A percentile compares a stretch with the other conserved stretches of the same genome.
phyloP scores from a whole-genome alignment of 2,888 invertebrate genomes.

The Encarsia formosa region DNA sequence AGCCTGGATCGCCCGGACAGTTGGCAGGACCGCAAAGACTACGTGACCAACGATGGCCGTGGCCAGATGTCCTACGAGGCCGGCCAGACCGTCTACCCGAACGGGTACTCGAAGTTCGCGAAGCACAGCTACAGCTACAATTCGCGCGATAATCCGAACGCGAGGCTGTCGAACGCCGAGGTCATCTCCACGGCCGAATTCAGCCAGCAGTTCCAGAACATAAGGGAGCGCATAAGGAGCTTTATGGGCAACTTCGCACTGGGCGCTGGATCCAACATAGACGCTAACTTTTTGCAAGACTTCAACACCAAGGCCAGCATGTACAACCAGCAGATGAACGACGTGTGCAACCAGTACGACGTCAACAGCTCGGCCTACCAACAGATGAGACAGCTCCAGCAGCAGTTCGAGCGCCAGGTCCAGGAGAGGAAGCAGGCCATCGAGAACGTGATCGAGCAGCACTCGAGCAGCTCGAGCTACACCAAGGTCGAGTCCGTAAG shows the following conservation, averaged over 20 bases:
- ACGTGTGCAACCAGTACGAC: constrained; percentile 19
- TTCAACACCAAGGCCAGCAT: constrained; percentile 16
- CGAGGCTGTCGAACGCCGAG: constrained; percentile 10
- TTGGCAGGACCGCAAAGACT: constrained; percentile 41
- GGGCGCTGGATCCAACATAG: not conserved
- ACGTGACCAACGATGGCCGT: constrained; percentile 36
- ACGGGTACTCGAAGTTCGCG: constrained; percentile 21
- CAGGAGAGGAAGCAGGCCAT: constrained; percentile 15
- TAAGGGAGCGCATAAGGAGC: not conserved
- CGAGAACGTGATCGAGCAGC: constrained; percentile 1
- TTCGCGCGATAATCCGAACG: constrained; percentile 9
- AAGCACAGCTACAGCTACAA: constrained; percentile 20
- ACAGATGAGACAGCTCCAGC: constrained; percentile 16
- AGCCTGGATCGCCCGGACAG: constrained; percentile 31
- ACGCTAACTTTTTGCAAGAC: constrained; percentile 1
- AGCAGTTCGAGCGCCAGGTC: constrained; percentile 5
- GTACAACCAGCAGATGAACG: constrained; percentile 13
- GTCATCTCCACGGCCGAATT: constrained; percentile 15
- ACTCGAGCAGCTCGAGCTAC: not conserved
- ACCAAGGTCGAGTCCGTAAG: no score
- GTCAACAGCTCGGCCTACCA: constrained; percentile 11
- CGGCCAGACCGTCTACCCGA: constrained; percentile 33
- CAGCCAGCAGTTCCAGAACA: not conserved
- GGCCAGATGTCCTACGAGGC: constrained; percentile 38
- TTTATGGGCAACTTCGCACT: constrained; percentile 23